Conservation (phyloP, 1,140 invertebrate genomes). For the Acromyrmex heyeri region DNA sequence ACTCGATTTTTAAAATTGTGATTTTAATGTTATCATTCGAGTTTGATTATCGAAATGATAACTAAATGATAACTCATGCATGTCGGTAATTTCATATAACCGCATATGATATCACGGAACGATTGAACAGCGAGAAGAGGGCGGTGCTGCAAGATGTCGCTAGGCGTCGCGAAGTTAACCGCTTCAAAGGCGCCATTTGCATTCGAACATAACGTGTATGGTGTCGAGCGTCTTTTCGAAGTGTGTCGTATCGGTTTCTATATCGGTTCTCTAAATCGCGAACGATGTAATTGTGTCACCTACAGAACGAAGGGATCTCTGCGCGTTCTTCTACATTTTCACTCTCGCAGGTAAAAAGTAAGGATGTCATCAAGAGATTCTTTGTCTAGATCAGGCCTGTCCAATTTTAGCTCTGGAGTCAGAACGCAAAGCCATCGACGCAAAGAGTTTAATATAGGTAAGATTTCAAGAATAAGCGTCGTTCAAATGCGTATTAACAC, state of each 20-base stretch:
- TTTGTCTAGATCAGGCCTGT: too few species aligned
- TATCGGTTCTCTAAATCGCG: not conserved
- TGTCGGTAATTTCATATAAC: not conserved
- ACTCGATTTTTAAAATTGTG: too few species aligned
- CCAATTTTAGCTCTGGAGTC: too few species aligned
- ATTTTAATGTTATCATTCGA: too few species aligned
- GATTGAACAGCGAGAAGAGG: not conserved
- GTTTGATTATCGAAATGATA: too few species aligned
- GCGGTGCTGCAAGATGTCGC: not conserved
- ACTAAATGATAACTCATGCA: not conserved
- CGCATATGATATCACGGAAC: not conserved
- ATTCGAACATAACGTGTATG: not conserved
- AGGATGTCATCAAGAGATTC: not conserved
- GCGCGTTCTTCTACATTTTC: not conserved
- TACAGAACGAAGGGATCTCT: not conserved
- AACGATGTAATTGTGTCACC: not conserved
- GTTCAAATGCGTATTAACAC: too few species aligned
- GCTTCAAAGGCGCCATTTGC: not conserved
- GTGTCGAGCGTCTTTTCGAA: not conserved
- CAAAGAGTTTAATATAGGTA: too few species aligned
- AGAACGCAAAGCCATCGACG: too few species aligned
- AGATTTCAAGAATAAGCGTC: too few species aligned
- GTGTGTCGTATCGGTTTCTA: not conserved
- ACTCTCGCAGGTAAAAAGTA: not conserved
- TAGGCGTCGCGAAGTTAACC: not conserved